Evolutionary conservation across 2,888 invertebrate species (phyloP).

Genomic region (Buathra laborator): DNA sequence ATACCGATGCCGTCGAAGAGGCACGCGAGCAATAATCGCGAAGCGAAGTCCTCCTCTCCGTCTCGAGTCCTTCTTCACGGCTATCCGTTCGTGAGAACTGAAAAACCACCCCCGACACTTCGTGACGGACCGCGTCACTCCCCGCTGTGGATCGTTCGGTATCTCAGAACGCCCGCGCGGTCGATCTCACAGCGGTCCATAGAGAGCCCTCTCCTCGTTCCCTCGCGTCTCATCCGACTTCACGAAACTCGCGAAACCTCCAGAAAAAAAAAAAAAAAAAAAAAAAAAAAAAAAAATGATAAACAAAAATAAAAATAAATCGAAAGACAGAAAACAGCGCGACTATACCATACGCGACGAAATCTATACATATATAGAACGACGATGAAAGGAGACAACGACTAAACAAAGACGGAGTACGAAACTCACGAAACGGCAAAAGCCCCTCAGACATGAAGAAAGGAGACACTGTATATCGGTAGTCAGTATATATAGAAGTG

Average conservation of each 20-base stretch:
- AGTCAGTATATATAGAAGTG: conserved; percentile 23
- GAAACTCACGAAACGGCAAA: conserved; percentile 30
- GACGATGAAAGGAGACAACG: conserved; percentile 47
- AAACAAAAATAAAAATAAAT: conserved; percentile 6
- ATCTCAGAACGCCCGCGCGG: conserved; percentile 56
- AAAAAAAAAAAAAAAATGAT: neutral
- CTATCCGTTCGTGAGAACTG: conserved; percentile 54
- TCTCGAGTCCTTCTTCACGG: neutral
- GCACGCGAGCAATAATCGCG: conserved; percentile 35
- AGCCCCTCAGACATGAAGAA: conserved; percentile 1
- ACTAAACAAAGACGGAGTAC: conserved; percentile 25
- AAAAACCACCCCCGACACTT: conserved; percentile 69
- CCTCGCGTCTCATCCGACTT: conserved; percentile 27
- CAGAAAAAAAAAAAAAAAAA: neutral
- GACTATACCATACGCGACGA: conserved; percentile 41
- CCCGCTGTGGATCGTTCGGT: conserved; percentile 61
- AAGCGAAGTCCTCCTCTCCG: neutral
- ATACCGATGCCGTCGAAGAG: neutral
- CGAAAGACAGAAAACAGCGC: conserved; percentile 37
- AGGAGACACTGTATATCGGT: neutral
- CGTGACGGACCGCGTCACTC: conserved; percentile 59
- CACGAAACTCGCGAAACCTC: conserved; percentile 17
- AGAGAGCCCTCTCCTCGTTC: conserved; percentile 11
- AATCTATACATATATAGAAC: conserved; percentile 41
- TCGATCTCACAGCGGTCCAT: conserved; percentile 38